Percentiles rank a stretch among this genome's conserved stretches.
phyloP scores from a whole-genome alignment of 2,113 vertebrate species.

The Anarrhichthys ocellatus region DNA sequence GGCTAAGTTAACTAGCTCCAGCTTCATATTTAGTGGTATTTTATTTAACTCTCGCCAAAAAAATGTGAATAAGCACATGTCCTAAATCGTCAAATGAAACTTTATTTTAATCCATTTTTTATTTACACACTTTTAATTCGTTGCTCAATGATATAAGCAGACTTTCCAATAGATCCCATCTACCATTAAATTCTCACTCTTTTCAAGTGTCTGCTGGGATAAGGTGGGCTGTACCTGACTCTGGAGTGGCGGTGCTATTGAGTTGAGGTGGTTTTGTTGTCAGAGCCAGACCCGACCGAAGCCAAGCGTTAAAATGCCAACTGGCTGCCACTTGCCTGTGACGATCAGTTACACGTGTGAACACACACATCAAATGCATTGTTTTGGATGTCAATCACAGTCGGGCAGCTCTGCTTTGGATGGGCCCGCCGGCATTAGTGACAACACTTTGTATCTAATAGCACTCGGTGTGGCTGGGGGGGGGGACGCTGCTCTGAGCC shows the following conservation, averaged over 20 bases:
- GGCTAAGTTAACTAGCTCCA: background rate
- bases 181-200: conserved; percentile 36
- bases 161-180: conserved; percentile 23
- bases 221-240: conserved; percentile 45
- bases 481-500: background rate
- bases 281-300: conserved; percentile 57
- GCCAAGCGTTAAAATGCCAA: conserved; percentile 65
- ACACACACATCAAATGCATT: conserved; percentile 72
- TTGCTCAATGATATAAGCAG: background rate
- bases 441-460: conserved; percentile 55
- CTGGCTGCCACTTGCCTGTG: conserved; percentile 50
- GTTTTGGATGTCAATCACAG: conserved; percentile 74
- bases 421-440: conserved; percentile 47
- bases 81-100: no score
- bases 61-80: no score
- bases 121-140: background rate
- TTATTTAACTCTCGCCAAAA: no score
- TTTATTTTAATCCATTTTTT: no score
- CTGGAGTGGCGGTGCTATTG: conserved; percentile 16
- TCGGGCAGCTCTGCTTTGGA: conserved; percentile 30
- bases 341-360: conserved; percentile 71
- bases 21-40: background rate
- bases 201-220: conserved; percentile 53
- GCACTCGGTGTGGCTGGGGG: conserved; percentile 41
- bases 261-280: conserved; percentile 54